Evolutionary conservation across 2,888 invertebrate species (phyloP).

Genomic region (Philereme transversata): DNA sequence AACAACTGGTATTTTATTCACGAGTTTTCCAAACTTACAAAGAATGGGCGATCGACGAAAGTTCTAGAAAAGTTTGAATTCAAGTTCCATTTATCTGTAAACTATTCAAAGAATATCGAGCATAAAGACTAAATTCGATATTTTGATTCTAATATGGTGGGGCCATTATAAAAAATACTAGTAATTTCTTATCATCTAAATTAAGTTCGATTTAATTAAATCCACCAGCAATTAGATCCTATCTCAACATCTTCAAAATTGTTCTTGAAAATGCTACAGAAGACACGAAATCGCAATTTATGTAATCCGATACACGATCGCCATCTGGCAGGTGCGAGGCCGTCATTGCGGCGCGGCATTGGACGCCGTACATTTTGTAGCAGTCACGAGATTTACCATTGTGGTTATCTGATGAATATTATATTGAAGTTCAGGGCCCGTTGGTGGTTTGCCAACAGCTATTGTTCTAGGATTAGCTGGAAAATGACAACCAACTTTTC

Average conservation of each 20-base stretch:
- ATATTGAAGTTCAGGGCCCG: constrained; percentile 6
- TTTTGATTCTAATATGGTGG: not conserved
- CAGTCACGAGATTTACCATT: not conserved
- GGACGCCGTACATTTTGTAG: constrained; percentile 11
- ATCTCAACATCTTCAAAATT: constrained; percentile 3
- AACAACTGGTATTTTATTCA: not conserved
- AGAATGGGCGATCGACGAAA: not conserved
- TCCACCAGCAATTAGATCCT: not conserved
- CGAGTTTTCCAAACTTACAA: not conserved
- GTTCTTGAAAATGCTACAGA: constrained; percentile 13
- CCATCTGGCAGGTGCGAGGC: constrained; percentile 15
- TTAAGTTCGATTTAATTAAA: too few species aligned
- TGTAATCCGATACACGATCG: constrained; percentile 12
- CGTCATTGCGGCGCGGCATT: constrained; percentile 3
- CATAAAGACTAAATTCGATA: not conserved
- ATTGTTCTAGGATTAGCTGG: constrained; percentile 9
- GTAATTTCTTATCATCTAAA: too few species aligned
- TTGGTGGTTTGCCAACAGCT: constrained; percentile 8
- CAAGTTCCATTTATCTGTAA: not conserved
- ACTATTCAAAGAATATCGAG: not conserved
- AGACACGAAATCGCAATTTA: constrained; percentile 15
- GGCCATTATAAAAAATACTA: too few species aligned
- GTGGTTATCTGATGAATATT: constrained; percentile 8
- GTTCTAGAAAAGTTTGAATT: not conserved
- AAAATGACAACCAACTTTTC: not conserved